A percentile compares a stretch with the other conserved stretches of the same genome.
phyloP scores from a whole-genome alignment of 2,888 invertebrate species.

The Apotomis betuletana region DNA sequence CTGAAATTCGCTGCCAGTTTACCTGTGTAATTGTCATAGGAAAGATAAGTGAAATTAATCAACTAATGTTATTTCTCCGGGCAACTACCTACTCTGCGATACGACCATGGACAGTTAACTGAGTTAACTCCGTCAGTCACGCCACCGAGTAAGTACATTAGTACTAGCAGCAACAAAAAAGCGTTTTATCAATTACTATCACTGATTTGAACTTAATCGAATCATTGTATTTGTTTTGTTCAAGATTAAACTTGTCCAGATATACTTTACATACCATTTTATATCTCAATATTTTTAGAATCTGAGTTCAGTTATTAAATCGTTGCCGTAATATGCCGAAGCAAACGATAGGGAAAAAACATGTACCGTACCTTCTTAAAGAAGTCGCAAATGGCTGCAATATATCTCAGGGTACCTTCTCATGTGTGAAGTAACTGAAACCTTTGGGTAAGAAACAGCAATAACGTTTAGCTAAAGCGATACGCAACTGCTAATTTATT shows the following conservation, averaged over 20 bases:
- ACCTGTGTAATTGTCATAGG: not conserved
- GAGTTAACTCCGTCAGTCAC: conserved; percentile 5
- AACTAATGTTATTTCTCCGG: conserved; percentile 43
- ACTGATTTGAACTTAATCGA: too few species aligned
- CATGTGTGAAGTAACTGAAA: not conserved
- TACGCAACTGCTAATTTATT: conserved; percentile 23
- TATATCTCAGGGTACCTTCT: not conserved
- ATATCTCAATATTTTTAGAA: too few species aligned
- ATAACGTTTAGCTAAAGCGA: conserved; percentile 21
- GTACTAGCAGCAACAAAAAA: not conserved
- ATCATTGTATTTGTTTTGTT: too few species aligned
- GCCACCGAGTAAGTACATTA: not conserved
- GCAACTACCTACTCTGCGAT: not conserved
- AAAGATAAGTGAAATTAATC: conserved; percentile 50
- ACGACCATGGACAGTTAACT: not conserved
- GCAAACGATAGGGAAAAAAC: too few species aligned
- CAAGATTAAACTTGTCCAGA: too few species aligned
- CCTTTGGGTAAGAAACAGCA: not conserved
- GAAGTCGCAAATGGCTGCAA: not conserved
- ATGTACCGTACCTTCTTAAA: not conserved
- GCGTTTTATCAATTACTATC: too few species aligned
- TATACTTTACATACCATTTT: too few species aligned
- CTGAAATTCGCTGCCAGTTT: too few species aligned
- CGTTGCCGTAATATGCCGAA: too few species aligned
- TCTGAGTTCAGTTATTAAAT: too few species aligned